A percentile compares a stretch with the other conserved stretches of the same genome.
Conservation (phyloP, 2,113 vertebrate genomes). For the Aleadryas rufinucha region DNA sequence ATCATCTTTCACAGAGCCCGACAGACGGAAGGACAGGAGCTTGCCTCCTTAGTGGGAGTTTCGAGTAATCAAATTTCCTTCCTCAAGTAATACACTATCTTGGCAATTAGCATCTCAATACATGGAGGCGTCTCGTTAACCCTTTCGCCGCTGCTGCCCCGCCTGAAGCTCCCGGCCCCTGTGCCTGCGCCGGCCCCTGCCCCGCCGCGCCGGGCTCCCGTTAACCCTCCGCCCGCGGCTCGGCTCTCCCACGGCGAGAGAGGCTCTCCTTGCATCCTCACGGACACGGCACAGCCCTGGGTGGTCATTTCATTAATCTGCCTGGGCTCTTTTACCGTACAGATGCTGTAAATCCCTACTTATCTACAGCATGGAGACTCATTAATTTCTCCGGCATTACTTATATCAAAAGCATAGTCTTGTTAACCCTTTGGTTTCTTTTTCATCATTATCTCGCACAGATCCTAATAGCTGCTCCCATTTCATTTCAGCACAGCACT, state of each 20-base stretch:
- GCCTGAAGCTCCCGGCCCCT: neutral
- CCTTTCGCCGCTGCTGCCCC: neutral
- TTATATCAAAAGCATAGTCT: neutral
- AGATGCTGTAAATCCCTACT: neutral
- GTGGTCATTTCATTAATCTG: neutral
- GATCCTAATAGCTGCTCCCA: neutral
- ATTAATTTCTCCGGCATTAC: neutral
- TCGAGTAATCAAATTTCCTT: slow-evolving; percentile 18
- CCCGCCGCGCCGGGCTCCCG: neutral
- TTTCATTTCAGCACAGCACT: neutral
- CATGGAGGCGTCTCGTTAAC: neutral
- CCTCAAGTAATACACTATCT: neutral
- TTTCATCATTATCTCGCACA: neutral
- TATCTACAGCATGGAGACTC: neutral
- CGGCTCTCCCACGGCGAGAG: fast-evolving
- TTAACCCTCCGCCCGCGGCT: neutral
- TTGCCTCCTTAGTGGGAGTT: slow-evolving; percentile 25
- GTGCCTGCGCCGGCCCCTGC: neutral
- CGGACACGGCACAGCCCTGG: neutral
- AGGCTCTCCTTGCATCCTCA: neutral
- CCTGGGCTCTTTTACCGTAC: neutral
- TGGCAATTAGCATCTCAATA: neutral
- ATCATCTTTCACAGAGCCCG: neutral
- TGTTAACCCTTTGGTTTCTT: slow-evolving; percentile 2
- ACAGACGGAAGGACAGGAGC: slow-evolving; percentile 31